Base-by-base conservation (phyloP, 2,797 vertebrate genomes). In the Acropternis orthonyx region DNA sequence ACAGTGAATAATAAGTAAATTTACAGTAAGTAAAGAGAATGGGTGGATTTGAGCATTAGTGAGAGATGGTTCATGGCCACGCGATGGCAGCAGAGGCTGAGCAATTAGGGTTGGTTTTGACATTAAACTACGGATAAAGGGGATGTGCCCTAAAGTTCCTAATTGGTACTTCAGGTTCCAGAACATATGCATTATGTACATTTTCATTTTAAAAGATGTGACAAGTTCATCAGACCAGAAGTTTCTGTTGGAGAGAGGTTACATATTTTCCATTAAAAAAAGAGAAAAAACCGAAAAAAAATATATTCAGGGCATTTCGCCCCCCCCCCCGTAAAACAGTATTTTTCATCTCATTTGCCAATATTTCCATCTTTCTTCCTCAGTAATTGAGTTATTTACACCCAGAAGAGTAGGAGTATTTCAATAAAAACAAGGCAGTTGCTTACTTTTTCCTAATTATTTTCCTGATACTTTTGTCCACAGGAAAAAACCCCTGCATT, bases 11-110 rank as follows among this genome's bases (percentile, higher is more conserved):
- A 37, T 37, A 37, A 37, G 37, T 37, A 37, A 37, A 37, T 37
- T 37, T 37, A 37, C 37, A 12, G 6, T 11, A 46, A 39, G 36
- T 27, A 17, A 26, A 24, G n/a, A 34, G 14, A 8, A 11, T 10
- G 16, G n/a, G 17, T 8, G 32, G 28, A 8, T 63, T 77, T 62
- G 13, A n/a, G 67, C 41, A 3, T 49, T 59, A 20, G 8, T 20
- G n/a, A 32, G 16, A 36, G 10, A 36, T 28, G 27, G 30, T 12
- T 36, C 18, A 12, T 13, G 61, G 81, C 95, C 95, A 83, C 72
- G 2, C 22, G 95, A 81, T 94, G 96, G 95, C 95, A 95, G 94
- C 89, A 96, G 62, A 96, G 86, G 6, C 92, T 78, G 44, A 66
- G 9, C 48, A 77, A 89, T 44, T 23, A 3, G 5, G 1, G 0